Evolutionary conservation across 2,113 vertebrate species (phyloP).

Genomic region (Cepphus grylle): DNA sequence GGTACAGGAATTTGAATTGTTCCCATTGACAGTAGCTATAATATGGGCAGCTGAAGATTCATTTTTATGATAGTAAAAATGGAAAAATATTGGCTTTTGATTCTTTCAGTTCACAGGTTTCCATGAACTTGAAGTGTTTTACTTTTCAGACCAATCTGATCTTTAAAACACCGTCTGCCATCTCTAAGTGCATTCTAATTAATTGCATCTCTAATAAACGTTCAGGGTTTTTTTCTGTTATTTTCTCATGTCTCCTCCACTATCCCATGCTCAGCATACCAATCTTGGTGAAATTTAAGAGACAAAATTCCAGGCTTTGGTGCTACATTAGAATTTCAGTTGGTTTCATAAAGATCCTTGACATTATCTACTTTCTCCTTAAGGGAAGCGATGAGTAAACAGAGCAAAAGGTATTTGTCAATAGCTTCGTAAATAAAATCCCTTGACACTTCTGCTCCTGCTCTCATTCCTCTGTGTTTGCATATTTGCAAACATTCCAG

Average conservation of each 20-base stretch:
- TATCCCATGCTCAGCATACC: neutral
- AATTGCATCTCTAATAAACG: neutral
- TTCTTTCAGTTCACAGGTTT: neutral
- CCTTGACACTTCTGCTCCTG: neutral
- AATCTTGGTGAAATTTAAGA: neutral
- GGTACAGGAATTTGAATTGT: neutral
- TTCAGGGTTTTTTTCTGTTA: neutral
- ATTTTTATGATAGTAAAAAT: neutral
- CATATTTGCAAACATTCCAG: constrained; percentile 9
- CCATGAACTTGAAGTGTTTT: neutral
- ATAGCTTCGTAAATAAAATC: constrained; percentile 19
- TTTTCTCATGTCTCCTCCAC: neutral
- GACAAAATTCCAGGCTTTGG: neutral
- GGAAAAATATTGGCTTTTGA: neutral
- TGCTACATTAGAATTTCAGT: neutral
- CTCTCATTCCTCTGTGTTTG: neutral
- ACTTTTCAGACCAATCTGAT: neutral
- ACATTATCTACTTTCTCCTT: neutral
- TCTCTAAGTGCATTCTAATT: neutral
- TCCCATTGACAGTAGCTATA: neutral
- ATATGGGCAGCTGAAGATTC: neutral
- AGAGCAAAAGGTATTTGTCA: constrained; percentile 18
- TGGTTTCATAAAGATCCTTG: neutral
- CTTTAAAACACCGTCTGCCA: neutral
- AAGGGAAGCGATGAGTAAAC: neutral